These are phyloP conservation scores for Griposia aprilina DNA, from an alignment of 2,888 invertebrate genomes.

Conservation along the genomic window DNA sequence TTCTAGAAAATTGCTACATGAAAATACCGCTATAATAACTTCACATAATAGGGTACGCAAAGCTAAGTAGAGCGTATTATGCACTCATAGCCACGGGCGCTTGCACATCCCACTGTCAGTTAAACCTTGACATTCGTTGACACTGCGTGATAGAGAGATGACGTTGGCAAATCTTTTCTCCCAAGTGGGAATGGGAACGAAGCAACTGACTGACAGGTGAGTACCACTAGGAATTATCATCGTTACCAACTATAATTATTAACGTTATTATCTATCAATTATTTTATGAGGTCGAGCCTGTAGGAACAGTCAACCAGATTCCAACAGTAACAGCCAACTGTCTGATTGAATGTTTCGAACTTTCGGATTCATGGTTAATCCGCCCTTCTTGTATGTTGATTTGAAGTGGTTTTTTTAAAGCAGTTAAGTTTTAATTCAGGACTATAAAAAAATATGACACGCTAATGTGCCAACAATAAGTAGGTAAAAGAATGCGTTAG, in stretches of 20 bases:
- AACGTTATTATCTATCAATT: not conserved
- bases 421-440: not conserved
- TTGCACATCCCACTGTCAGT: conserved; percentile 75
- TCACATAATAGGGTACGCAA: conserved; percentile 63
- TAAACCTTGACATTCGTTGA: conserved; percentile 82
- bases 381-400: too few species aligned
- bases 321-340: not conserved
- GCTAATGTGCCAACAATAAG: not conserved
- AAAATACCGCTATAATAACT: conserved; percentile 79
- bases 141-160: conserved; percentile 75
- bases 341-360: not conserved
- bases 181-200: conserved; percentile 82
- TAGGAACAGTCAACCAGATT: not conserved
- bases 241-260: not conserved
- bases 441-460: not conserved
- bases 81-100: conserved; percentile 69
- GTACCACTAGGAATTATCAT: conserved; percentile 34
- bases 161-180: conserved; percentile 82
- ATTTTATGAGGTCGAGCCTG: not conserved
- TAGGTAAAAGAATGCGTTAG: not conserved
- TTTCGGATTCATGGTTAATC: not conserved
- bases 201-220: conserved; percentile 84
- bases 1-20: conserved; percentile 63
- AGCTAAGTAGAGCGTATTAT: conserved; percentile 81
- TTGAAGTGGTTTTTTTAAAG: not conserved